These are phyloP conservation scores for Octomys mimax DNA, from an alignment of 2,797 vertebrate species.

Conservation along the genomic window DNA sequence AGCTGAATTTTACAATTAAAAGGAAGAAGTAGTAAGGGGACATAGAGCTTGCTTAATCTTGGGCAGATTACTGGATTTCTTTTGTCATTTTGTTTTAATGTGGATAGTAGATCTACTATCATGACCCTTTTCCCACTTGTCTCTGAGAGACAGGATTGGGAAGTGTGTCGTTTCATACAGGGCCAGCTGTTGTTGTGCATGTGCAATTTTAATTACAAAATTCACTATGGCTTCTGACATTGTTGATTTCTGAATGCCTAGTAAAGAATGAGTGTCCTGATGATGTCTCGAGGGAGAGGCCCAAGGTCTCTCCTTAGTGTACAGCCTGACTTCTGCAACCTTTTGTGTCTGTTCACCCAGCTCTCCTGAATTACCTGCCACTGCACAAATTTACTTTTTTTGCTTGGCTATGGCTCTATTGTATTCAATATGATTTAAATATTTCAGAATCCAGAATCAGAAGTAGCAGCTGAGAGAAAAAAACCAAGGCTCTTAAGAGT, in stretches of 20 bases:
- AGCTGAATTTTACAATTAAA: conserved; percentile 38
- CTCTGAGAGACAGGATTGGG: not conserved
- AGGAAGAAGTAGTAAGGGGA: not conserved
- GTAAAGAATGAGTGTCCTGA: not conserved
- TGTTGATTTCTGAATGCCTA: not conserved
- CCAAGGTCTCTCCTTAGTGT: not conserved
- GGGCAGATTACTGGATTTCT: not conserved
- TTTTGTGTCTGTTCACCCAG: not conserved
- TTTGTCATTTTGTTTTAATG: not conserved
- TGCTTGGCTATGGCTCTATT: not conserved
- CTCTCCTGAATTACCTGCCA: not conserved
- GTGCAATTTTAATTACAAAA: not conserved
- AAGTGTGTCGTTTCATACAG: not conserved
- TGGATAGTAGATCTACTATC: not conserved
- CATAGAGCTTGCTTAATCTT: not conserved
- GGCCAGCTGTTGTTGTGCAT: not conserved
- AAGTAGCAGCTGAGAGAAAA: not conserved
- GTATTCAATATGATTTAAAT: not conserved
- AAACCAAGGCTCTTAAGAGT: not conserved
- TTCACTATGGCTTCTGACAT: not conserved
- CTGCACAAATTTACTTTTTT: not conserved
- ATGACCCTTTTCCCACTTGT: not conserved
- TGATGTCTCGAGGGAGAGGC: not conserved
- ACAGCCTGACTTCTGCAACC: not conserved
- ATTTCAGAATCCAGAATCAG: not conserved